Evolutionary conservation across 2,113 vertebrate genomes (phyloP).

Genomic region (Micromys minutus): DNA sequence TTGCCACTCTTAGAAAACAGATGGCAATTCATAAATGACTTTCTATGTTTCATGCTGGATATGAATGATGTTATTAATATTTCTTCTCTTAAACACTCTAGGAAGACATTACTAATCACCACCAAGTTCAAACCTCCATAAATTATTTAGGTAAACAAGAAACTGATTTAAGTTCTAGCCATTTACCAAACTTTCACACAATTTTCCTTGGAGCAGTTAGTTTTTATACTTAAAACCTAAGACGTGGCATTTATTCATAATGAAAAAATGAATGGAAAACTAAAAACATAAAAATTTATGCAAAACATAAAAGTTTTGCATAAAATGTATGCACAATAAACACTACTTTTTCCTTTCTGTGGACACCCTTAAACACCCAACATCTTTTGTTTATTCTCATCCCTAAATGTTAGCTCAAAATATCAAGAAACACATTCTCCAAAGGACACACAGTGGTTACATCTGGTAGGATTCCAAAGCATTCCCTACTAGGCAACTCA

Average conservation of each 20-base stretch:
- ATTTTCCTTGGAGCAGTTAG: not conserved
- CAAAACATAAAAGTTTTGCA: not conserved
- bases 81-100: not conserved
- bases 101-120: not conserved
- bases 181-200: not conserved
- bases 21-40: not conserved
- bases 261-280: too few species aligned
- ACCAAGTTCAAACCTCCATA: not conserved
- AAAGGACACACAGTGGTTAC: not conserved
- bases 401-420: not conserved
- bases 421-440: not conserved
- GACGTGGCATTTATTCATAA: not conserved
- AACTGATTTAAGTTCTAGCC: not conserved
- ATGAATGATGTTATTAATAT: not conserved
- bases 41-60: not conserved
- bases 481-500: not conserved
- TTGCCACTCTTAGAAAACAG: not conserved
- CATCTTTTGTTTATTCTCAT: not conserved
- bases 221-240: not conserved
- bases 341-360: too few species aligned
- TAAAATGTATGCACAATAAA: too few species aligned
- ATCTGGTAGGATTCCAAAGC: not conserved
- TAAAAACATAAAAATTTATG: not conserved
- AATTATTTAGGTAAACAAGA: not conserved
- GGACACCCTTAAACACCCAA: too few species aligned